Percentiles rank a stretch among this genome's conserved stretches.
Evolutionary conservation across 2,797 vertebrate genomes (phyloP).

Genomic region (Aythya fuligula): DNA sequence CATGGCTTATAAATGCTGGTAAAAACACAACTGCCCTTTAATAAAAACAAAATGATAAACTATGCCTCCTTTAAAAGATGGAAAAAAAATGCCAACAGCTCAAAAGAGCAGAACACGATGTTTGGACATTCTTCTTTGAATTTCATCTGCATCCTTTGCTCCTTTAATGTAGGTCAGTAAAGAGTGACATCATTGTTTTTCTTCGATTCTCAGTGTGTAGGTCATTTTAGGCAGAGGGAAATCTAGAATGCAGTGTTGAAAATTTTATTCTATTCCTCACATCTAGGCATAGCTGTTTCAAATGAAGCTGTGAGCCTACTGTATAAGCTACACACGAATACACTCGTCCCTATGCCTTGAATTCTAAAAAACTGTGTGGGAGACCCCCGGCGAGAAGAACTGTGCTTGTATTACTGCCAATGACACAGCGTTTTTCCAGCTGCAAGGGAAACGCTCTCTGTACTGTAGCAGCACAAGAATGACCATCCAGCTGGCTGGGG

Average conservation of each 20-base stretch:
- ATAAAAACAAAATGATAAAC: neutral
- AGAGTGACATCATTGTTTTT: neutral
- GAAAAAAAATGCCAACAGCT: neutral
- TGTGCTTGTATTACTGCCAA: neutral
- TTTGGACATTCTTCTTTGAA: neutral
- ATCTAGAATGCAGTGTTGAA: neutral
- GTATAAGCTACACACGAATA: neutral
- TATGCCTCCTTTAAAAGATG: neutral
- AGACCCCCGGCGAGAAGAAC: fast-evolving
- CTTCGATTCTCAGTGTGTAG: neutral
- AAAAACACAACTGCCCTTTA: neutral
- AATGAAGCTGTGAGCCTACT: neutral
- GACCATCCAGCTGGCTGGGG: conserved; percentile 43
- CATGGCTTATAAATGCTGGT: neutral
- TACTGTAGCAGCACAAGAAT: neutral
- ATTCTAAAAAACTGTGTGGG: neutral
- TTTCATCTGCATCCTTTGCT: neutral
- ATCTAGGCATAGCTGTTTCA: neutral
- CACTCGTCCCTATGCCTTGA: fast-evolving
- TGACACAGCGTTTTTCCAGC: conserved; percentile 66
- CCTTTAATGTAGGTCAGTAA: neutral
- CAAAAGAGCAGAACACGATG: neutral
- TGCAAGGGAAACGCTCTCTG: neutral
- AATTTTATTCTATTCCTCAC: neutral
- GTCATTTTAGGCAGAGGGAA: neutral